phyloP scores from a whole-genome alignment of 2,797 vertebrate genomes.

The Delichon dasypus region DNA sequence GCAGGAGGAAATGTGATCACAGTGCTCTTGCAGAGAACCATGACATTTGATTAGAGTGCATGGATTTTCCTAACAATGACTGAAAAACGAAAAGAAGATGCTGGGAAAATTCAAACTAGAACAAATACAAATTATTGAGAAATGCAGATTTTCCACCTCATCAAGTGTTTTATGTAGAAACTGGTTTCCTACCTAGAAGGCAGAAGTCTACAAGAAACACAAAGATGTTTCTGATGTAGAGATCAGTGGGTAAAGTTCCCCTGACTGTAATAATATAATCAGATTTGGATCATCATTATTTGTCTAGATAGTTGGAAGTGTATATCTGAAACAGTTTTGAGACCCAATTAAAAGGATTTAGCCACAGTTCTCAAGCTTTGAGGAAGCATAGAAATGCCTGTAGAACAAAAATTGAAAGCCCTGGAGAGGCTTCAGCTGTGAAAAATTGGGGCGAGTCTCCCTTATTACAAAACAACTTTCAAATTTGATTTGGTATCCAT shows the following conservation, averaged over 20 bases:
- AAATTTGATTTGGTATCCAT: background rate
- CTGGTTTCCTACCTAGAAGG: background rate
- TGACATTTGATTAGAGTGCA: background rate
- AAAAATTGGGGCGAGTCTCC: background rate
- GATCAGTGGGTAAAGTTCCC: background rate
- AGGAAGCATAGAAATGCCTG: background rate
- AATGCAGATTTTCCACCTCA: background rate
- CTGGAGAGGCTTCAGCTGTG: background rate
- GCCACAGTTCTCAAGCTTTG: background rate
- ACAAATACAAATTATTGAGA: background rate
- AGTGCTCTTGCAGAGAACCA: background rate
- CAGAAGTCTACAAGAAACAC: background rate
- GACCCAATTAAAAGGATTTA: background rate
- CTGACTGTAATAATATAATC: background rate
- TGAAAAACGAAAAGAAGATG: background rate
- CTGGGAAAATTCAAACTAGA: slow-evolving; percentile 2
- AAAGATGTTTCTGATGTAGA: background rate
- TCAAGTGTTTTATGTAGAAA: background rate
- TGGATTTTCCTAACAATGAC: slow-evolving; percentile 1
- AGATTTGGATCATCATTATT: background rate
- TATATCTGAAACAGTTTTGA: background rate
- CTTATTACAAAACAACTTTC: background rate
- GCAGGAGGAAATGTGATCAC: slow-evolving; percentile 18
- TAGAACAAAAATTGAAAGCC: background rate
- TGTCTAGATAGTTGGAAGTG: background rate